Evolutionary conservation across 2,888 invertebrate genomes (phyloP).

Genomic region (Galeruca laticollis): DNA sequence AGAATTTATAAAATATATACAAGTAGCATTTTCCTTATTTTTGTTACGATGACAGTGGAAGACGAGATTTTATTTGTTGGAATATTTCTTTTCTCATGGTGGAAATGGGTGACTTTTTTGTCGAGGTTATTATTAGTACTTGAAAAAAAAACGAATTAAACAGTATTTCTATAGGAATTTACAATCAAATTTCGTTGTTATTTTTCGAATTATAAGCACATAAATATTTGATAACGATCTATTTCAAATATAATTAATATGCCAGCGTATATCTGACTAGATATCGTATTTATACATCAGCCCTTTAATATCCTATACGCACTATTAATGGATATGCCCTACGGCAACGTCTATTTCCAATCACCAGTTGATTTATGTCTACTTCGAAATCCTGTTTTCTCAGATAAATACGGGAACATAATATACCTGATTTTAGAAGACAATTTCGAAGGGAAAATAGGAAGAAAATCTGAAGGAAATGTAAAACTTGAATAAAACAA

Average conservation of each 20-base stretch:
- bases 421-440: not conserved
- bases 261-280: not conserved
- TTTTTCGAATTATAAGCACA: too few species aligned
- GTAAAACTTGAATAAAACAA: not conserved
- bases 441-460: not conserved
- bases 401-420: not conserved
- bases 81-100: slow-evolving; percentile 27
- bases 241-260: not conserved
- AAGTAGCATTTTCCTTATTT: slow-evolving; percentile 29
- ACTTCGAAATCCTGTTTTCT: slow-evolving; percentile 4
- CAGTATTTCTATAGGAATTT: too few species aligned
- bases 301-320: not conserved
- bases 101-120: too few species aligned
- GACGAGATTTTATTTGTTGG: slow-evolving; percentile 16
- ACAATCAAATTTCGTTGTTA: not conserved
- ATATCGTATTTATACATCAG: not conserved
- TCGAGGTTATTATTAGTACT: too few species aligned
- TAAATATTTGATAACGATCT: too few species aligned
- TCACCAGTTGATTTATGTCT: slow-evolving; percentile 11
- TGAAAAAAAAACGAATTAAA: too few species aligned
- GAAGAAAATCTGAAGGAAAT: slow-evolving; percentile 1
- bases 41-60: slow-evolving; percentile 28
- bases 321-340: not conserved
- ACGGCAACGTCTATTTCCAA: not conserved
- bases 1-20: slow-evolving; percentile 31